phyloP scores from a whole-genome alignment of 2,113 vertebrate genomes.

The Suncus etruscus region DNA sequence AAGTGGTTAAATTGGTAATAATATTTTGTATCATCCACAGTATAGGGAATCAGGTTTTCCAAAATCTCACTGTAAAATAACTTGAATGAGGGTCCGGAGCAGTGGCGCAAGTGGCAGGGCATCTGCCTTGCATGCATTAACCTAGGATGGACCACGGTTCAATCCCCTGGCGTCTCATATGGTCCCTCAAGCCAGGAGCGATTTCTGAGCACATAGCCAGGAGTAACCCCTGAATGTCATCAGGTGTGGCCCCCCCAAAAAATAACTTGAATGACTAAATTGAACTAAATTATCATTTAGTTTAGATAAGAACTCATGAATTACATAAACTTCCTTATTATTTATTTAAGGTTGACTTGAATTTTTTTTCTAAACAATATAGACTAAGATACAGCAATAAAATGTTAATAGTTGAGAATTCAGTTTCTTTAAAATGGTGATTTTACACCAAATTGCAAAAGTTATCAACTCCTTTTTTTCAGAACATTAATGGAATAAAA shows the following conservation, averaged over 20 bases:
- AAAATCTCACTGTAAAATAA: conserved; percentile 22
- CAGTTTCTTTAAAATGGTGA: neutral
- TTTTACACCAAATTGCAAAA: neutral
- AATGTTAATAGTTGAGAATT: conserved; percentile 8
- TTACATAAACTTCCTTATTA: neutral
- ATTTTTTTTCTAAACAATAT: conserved; percentile 40
- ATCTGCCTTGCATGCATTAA: no score
- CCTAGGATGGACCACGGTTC: no score
- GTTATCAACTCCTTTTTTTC: neutral
- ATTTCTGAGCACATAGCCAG: no score
- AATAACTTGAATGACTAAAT: conserved; percentile 35
- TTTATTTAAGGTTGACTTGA: conserved; percentile 51
- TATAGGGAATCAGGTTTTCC: neutral
- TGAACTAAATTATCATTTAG: neutral
- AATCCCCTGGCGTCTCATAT: no score
- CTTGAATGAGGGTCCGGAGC: no score
- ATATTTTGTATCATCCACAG: neutral
- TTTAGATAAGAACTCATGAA: conserved; percentile 11
- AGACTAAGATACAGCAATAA: neutral
- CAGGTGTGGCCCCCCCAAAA: no score
- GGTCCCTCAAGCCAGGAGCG: no score
- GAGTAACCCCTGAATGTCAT: no score
- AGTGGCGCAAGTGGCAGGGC: no score
- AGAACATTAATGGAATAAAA: conserved; percentile 6
- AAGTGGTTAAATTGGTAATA: neutral